Conservation (phyloP, 2,113 vertebrate species). For the Burhinus bistriatus region DNA sequence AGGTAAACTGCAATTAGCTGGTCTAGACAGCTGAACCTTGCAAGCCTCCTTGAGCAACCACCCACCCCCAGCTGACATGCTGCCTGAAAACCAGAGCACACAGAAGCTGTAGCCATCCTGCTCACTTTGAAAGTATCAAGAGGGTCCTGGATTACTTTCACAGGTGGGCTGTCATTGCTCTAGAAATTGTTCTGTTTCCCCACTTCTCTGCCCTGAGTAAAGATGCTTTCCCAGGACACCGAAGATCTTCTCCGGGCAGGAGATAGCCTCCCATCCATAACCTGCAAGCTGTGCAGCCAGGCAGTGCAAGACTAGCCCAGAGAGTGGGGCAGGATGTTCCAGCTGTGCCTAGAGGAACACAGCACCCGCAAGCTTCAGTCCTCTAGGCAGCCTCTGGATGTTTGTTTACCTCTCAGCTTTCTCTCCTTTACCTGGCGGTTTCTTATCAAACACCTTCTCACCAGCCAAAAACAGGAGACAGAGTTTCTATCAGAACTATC, state of each 20-base stretch:
- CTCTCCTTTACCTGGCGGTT: background rate
- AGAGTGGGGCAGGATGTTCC: background rate
- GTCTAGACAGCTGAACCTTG: background rate
- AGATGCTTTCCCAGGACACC: background rate
- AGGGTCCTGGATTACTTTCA: background rate
- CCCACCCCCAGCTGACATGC: background rate
- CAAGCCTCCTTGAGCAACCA: background rate
- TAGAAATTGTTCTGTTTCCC: background rate
- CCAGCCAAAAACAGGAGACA: background rate
- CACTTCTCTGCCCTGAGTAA: background rate
- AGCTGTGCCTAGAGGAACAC: background rate
- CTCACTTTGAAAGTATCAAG: background rate
- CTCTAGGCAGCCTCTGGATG: background rate
- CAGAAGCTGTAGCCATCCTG: background rate
- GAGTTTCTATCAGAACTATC: background rate
- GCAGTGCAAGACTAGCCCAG: background rate
- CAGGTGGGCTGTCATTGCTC: accelerated
- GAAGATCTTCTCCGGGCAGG: background rate
- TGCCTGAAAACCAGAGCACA: background rate
- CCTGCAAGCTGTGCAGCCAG: background rate
- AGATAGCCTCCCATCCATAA: too few species aligned
- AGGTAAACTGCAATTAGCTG: background rate
- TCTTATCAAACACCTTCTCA: background rate
- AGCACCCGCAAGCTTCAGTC: background rate
- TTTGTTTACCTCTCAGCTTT: background rate